phyloP scores from a whole-genome alignment of 2,888 invertebrate genomes.

The Mechanitis mazaeus region DNA sequence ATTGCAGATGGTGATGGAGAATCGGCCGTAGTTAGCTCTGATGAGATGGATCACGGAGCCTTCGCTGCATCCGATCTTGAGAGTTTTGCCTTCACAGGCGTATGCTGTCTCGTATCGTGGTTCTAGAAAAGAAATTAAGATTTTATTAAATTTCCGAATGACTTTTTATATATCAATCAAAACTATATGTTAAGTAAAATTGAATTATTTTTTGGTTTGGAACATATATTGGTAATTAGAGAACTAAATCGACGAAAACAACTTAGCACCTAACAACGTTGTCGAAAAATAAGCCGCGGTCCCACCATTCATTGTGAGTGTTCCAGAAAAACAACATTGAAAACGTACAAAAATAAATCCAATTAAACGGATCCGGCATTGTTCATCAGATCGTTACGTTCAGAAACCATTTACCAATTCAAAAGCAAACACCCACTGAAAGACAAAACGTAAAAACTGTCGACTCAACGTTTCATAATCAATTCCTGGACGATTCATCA shows the following conservation, averaged over 20 bases:
- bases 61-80: constrained; percentile 91
- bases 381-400: constrained; percentile 41
- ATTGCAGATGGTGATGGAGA: constrained; percentile 96
- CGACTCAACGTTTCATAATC: constrained; percentile 61
- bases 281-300: constrained; percentile 24
- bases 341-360: constrained; percentile 41
- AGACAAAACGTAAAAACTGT: constrained; percentile 58
- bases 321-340: constrained; percentile 30
- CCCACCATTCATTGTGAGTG: constrained; percentile 24
- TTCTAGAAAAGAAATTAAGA: constrained; percentile 72
- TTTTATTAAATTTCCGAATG: not conserved
- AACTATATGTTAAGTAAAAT: not conserved
- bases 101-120: constrained; percentile 93
- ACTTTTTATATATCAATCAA: not conserved
- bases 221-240: constrained; percentile 19
- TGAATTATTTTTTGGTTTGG: not conserved
- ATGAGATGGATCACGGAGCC: constrained; percentile 94
- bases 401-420: constrained; percentile 44
- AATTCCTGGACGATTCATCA: constrained; percentile 49
- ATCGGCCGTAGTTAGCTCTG: constrained; percentile 95
- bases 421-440: constrained; percentile 41
- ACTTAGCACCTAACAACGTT: constrained; percentile 24
- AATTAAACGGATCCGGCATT: constrained; percentile 43
- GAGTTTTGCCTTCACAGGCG: constrained; percentile 94
- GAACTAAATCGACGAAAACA: constrained; percentile 20